Conservation (phyloP, 2,797 vertebrate genomes). For the Falco berigora region DNA sequence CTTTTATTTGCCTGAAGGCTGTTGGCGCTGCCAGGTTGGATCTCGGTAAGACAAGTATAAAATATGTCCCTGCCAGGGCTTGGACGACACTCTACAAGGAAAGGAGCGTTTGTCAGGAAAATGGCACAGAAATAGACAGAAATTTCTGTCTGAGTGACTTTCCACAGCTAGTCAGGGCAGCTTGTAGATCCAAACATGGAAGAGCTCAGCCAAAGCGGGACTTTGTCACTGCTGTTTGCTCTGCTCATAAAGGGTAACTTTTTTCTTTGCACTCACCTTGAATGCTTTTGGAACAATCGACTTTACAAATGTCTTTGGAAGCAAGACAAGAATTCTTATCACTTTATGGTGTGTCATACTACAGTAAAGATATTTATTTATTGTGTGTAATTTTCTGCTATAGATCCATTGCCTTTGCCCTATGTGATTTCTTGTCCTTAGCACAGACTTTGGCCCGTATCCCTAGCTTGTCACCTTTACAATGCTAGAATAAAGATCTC, state of each 20-base stretch:
- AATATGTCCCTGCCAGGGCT: not conserved
- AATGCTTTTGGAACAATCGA: not conserved
- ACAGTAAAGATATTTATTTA: constrained; percentile 24
- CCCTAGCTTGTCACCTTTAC: not conserved
- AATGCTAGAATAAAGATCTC: not conserved
- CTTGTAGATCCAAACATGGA: not conserved
- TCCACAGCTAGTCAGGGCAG: not conserved
- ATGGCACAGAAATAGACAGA: not conserved
- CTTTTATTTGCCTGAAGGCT: not conserved
- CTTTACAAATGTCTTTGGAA: not conserved
- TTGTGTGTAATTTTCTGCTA: not conserved
- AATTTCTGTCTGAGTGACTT: not conserved
- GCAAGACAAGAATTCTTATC: not conserved
- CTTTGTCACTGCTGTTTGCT: not conserved
- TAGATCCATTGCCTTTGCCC: not conserved
- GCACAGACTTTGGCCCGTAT: not conserved
- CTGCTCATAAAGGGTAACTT: not conserved
- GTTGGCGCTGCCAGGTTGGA: not conserved
- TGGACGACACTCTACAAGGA: not conserved
- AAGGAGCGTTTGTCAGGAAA: not conserved
- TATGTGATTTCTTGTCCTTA: not conserved
- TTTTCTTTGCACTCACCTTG: not conserved
- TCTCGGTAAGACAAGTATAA: not conserved
- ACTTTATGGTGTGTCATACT: not conserved
- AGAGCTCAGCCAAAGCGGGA: not conserved